Conservation (phyloP, 1,140 invertebrate genomes). For the Halotydeus destructor region DNA sequence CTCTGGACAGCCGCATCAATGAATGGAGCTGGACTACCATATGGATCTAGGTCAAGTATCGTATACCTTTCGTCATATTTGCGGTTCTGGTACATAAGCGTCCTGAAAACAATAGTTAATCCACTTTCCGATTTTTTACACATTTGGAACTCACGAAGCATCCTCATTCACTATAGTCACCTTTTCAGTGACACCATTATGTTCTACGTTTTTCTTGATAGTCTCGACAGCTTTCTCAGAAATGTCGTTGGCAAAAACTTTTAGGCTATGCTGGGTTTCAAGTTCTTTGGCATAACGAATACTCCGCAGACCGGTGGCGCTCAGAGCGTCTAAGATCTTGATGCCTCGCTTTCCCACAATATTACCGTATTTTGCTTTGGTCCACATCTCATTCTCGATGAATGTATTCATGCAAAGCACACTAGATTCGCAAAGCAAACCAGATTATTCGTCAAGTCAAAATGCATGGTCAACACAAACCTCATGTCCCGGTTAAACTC, state of each 20-base stretch:
- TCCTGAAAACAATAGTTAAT: conserved; percentile 32
- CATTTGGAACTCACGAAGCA: conserved; percentile 41
- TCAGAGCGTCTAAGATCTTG: conserved; percentile 68
- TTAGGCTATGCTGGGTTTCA: conserved; percentile 12
- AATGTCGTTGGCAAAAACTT: conserved; percentile 84
- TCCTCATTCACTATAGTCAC: conserved; percentile 51
- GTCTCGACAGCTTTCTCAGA: conserved; percentile 61
- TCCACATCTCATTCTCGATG: conserved; percentile 21
- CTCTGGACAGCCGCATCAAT: conserved; percentile 65
- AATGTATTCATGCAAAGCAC: conserved; percentile 12
- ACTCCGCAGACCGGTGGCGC: conserved; percentile 81
- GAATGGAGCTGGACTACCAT: conserved; percentile 82
- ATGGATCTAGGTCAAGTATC: conserved; percentile 88
- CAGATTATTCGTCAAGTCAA: conserved; percentile 1
- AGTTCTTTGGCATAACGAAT: conserved; percentile 84
- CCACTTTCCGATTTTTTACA: too few relatives aligned
- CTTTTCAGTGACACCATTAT: conserved; percentile 52
- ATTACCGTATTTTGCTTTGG: conserved; percentile 8
- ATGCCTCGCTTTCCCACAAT: neutral
- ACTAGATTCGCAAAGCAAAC: conserved; percentile 2
- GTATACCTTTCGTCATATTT: conserved; percentile 46
- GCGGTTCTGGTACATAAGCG: conserved; percentile 59
- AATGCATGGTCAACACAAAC: conserved; percentile 24
- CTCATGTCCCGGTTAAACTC: conserved; percentile 93
- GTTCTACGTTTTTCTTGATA: conserved; percentile 56